A percentile compares a stretch with the other conserved stretches of the same genome.
Conservation (phyloP, 1,140 invertebrate species). For the Drosophila sucinea region DNA sequence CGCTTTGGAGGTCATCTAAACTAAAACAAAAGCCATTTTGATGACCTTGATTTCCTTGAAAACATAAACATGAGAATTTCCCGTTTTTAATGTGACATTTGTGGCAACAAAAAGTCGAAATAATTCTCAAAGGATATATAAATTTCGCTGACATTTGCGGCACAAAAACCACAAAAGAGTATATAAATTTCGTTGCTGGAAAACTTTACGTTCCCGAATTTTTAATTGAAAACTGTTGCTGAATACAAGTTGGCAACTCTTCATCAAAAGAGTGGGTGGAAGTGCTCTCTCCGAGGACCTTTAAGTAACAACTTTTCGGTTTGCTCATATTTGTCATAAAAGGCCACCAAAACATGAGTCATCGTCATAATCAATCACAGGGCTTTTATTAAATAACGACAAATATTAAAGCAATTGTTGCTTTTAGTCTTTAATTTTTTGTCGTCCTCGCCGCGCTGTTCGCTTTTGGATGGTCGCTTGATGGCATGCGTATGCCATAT, state of each 20-base stretch:
- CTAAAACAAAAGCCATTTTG: not conserved
- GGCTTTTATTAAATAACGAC: not conserved
- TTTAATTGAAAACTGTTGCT: slow-evolving; percentile 36
- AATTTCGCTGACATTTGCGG: too few species aligned
- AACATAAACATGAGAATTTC: too few species aligned
- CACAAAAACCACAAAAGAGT: not conserved
- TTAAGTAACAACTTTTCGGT: not conserved
- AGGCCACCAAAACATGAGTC: not conserved
- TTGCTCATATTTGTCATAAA: slow-evolving; percentile 3
- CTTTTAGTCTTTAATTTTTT: slow-evolving; percentile 18
- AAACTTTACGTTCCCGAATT: not conserved
- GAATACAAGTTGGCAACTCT: slow-evolving; percentile 18
- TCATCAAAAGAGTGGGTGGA: slow-evolving; percentile 4
- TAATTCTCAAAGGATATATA: too few species aligned
- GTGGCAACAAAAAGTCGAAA: not conserved
- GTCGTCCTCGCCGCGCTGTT: slow-evolving; percentile 11
- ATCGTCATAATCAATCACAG: slow-evolving; percentile 11
- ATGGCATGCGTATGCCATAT: not conserved
- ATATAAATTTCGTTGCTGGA: not conserved
- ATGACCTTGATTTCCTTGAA: not conserved
- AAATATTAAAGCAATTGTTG: slow-evolving; percentile 7
- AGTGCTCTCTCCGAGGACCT: not conserved
- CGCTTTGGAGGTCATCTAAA: too few species aligned
- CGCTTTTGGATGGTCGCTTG: not conserved
- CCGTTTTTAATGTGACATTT: too few species aligned